These are phyloP conservation scores for Trichomycterus rosablanca DNA, from an alignment of 2,113 vertebrate genomes.

Conservation along the genomic window DNA sequence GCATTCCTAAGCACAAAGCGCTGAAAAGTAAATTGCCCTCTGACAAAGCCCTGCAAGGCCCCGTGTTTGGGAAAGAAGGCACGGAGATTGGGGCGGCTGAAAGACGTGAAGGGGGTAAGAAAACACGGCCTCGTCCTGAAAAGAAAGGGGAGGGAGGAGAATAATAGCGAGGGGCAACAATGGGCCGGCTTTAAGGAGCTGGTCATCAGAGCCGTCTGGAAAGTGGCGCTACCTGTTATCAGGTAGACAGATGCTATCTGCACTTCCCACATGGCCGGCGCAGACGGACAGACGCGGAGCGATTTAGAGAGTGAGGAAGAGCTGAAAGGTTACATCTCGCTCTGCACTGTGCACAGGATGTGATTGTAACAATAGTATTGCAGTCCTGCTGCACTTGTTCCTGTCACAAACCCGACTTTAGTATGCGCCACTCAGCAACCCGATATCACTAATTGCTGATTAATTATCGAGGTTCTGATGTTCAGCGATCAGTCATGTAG, in stretches of 20 bases:
- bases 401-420: too few species aligned
- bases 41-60: constrained; percentile 56
- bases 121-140: constrained; percentile 38
- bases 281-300: constrained; percentile 46
- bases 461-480: too few species aligned
- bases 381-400: too few species aligned
- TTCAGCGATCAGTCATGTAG: too few species aligned
- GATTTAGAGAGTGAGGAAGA: constrained; percentile 56
- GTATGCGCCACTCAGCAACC: too few species aligned
- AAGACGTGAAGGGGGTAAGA: constrained; percentile 53
- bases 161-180: constrained; percentile 30
- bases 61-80: constrained; percentile 56
- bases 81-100: constrained; percentile 52
- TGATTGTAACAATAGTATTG: too few species aligned
- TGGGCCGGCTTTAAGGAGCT: constrained; percentile 26
- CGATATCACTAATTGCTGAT: too few species aligned
- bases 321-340: constrained; percentile 54
- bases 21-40: constrained; percentile 71
- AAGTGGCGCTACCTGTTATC: constrained; percentile 66
- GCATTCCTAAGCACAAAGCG: constrained; percentile 67
- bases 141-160: constrained; percentile 35
- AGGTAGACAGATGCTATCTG: constrained; percentile 69
- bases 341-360: not conserved
- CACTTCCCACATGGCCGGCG: constrained; percentile 40
- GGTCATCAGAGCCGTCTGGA: constrained; percentile 54